Conservation (phyloP, 1,140 invertebrate species). For the Brachionus calyciflorus region DNA sequence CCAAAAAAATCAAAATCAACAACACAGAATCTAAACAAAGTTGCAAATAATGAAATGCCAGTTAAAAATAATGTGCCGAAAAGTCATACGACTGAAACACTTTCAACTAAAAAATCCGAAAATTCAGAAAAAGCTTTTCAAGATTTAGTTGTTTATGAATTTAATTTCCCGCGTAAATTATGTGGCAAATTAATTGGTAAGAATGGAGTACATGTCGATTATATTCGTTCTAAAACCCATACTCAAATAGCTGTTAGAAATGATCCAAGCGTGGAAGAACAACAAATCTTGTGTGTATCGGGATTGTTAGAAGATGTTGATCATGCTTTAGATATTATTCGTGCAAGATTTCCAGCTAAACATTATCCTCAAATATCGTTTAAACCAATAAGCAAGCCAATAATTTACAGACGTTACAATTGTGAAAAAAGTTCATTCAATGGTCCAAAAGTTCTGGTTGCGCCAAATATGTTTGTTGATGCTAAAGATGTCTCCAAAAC, state of each 20-base stretch:
- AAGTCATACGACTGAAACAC: neutral
- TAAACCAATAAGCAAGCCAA: conserved; percentile 33
- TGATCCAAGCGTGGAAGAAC: conserved; percentile 69
- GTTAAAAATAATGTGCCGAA: too few species aligned
- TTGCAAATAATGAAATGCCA: too few species aligned
- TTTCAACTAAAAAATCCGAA: neutral
- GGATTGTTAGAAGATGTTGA: conserved; percentile 72
- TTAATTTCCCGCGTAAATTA: conserved; percentile 71
- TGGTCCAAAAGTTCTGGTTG: conserved; percentile 47
- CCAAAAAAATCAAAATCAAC: too few species aligned
- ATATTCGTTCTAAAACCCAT: conserved; percentile 73
- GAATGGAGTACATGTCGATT: conserved; percentile 74
- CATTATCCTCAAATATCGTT: conserved; percentile 69
- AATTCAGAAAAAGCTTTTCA: neutral
- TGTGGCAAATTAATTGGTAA: conserved; percentile 83
- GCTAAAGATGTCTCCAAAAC: neutral
- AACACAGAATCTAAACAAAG: too few species aligned
- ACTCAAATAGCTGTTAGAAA: conserved; percentile 74
- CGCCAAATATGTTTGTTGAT: conserved; percentile 36
- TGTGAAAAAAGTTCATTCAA: neutral
- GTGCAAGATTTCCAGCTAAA: conserved; percentile 75
- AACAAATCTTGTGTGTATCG: conserved; percentile 70
- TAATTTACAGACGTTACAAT: conserved; percentile 14
- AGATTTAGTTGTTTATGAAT: conserved; percentile 67
- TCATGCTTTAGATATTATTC: conserved; percentile 75